Conservation (phyloP, 2,888 invertebrate genomes). For the Zonitis immaculata region DNA sequence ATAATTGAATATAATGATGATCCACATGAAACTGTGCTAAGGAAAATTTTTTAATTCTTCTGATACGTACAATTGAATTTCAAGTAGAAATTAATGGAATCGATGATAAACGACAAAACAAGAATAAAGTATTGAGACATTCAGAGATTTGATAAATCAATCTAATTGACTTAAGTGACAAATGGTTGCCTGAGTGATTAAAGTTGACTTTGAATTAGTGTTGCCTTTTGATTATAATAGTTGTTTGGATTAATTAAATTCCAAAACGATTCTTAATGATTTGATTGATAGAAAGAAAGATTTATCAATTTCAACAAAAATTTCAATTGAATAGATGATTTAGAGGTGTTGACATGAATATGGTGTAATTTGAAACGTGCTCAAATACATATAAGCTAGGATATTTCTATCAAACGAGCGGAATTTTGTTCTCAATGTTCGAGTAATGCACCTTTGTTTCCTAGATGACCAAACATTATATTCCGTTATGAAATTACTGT, state of each 20-base stretch:
- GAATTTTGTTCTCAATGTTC: slow-evolving; percentile 2
- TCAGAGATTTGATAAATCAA: background rate
- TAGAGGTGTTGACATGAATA: background rate
- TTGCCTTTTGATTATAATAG: too few species aligned
- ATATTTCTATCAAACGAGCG: slow-evolving; percentile 4
- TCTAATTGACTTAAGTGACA: too few species aligned
- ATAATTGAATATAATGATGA: too few species aligned
- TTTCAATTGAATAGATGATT: background rate
- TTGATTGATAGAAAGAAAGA: too few species aligned
- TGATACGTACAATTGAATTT: too few species aligned
- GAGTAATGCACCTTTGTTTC: background rate
- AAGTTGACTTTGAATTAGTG: too few species aligned
- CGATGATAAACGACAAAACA: background rate
- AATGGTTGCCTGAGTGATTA: too few species aligned
- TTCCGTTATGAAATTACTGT: too few species aligned
- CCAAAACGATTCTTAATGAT: too few species aligned
- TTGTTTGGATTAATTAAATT: slow-evolving; percentile 3
- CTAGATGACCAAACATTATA: background rate
- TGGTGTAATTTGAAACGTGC: background rate
- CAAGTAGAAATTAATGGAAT: background rate
- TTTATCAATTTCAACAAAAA: background rate
- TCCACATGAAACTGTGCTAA: too few species aligned
- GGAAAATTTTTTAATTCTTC: background rate
- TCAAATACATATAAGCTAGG: background rate
- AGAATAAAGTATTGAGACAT: background rate